Base-by-base conservation (phyloP, 1,140 invertebrate species). In the Pachyrhynchus sulphureomaculatus region DNA sequence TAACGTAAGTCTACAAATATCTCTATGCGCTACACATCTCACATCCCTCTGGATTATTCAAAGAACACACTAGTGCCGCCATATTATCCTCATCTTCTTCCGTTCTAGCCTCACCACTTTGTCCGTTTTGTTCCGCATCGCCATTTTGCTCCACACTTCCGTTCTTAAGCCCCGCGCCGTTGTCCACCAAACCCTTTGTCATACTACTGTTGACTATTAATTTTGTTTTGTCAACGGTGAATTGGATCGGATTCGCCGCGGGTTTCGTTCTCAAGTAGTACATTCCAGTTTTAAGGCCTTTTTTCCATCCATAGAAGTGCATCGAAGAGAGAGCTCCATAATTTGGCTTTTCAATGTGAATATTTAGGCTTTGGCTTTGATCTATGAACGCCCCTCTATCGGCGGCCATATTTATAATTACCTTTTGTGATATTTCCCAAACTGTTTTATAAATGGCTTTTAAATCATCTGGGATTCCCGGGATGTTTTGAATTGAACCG, bases 321-420 rank as follows among this genome's bases (percentile, higher is more conserved):
- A 99, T 98, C 5, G 96, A 98, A 1, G 93, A 95, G 17, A 98
- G 79, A 76, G 96, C 96, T 1, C 89, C 92, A 76, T 93, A 94
- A 70, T 89, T 95, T 4, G 97, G 93, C 72, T 95, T 88, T 6
- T 92, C 95, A 49, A 99, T 93, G 73, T 99, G 94, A 64, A 99
- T 88, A 75, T 99, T 99, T 56, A 99, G 83, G 0, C 94, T 97
- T 76, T 99, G 97, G 65, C 93, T 97, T 78, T 99, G 98, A 80
- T 99, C 97, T 74, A 99, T 99, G 73, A 93, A 99, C 4, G 96
- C 94, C 4, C 93, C 96, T 66, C 97, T 83, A 78, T 99, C 98
- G 2, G 95, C 95, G 20, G 97, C 95, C 97, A 99, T 99, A 76
- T 98, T 87, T 26, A 99, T 86, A 1, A 98, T 87, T 3, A 84